Conservation (phyloP, 1,140 invertebrate genomes). For the Streblospio benedicti region DNA sequence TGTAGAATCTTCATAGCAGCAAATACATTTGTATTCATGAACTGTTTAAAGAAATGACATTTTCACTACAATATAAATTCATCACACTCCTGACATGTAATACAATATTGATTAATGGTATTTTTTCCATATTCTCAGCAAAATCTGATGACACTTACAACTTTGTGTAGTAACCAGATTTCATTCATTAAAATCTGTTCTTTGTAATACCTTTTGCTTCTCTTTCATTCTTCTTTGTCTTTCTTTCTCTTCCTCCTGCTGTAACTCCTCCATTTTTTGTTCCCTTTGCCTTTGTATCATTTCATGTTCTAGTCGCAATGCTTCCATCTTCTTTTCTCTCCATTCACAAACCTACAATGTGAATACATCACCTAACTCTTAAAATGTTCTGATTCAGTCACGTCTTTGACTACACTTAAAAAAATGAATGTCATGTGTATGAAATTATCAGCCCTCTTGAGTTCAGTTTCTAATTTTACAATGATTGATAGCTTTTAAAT, state of each 20-base stretch:
- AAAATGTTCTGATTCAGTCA: not conserved
- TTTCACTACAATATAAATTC: not conserved
- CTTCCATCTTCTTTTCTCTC: constrained; percentile 38
- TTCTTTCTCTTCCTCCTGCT: constrained; percentile 31
- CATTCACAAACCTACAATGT: constrained; percentile 7
- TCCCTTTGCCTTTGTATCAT: constrained; percentile 27
- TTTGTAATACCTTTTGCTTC: constrained; percentile 29
- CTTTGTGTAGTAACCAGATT: not conserved
- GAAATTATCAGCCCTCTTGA: too few species aligned
- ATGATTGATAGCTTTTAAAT: too few species aligned
- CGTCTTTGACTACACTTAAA: too few species aligned
- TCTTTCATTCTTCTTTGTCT: constrained; percentile 28
- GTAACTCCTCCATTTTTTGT: constrained; percentile 20
- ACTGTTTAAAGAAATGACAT: not conserved
- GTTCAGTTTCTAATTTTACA: too few species aligned
- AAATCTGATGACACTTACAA: not conserved
- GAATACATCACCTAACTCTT: not conserved
- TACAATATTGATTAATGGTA: not conserved
- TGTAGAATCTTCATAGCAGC: too few species aligned
- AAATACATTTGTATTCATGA: constrained; percentile 18
- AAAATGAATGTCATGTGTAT: too few species aligned
- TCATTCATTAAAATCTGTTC: not conserved
- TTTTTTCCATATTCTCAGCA: not conserved
- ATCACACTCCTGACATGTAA: not conserved
- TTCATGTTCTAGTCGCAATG: constrained; percentile 29